A percentile compares a stretch with the other conserved stretches of the same genome.
Evolutionary conservation across 1,140 invertebrate genomes (phyloP).

Genomic region (Penaeus vannamei): DNA sequence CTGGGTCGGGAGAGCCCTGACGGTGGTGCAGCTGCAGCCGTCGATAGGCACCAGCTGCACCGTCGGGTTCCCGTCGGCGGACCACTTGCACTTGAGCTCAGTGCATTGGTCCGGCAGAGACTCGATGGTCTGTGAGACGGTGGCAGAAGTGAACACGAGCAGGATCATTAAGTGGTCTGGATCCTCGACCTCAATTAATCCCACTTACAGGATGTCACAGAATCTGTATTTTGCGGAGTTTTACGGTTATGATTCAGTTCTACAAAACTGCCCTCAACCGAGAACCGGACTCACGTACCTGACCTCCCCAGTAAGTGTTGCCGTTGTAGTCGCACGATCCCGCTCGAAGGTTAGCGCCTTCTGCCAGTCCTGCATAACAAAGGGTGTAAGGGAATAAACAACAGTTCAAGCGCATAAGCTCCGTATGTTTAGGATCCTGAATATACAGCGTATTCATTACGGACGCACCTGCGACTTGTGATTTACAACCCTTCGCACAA

Average conservation of each 20-base stretch:
- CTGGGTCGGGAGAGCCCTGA: background rate
- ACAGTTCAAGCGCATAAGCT: too few species aligned
- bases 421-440: too few species aligned
- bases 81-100: constrained; percentile 14
- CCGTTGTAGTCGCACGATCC: background rate
- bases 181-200: too few species aligned
- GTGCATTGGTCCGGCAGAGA: background rate
- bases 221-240: background rate
- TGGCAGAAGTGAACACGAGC: background rate
- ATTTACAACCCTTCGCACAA: too few species aligned
- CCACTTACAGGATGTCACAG: too few species aligned
- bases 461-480: too few species aligned
- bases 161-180: too few species aligned
- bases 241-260: background rate
- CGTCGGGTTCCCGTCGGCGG: background rate
- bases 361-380: background rate
- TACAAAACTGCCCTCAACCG: background rate
- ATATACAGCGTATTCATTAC: too few species aligned
- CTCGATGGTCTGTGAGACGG: background rate
- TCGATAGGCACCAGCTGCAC: background rate
- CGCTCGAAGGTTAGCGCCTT: background rate
- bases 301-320: background rate
- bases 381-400: too few species aligned
- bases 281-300: background rate
- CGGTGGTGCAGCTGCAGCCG: background rate